Percentiles rank a stretch among this genome's conserved stretches.
phyloP scores from a whole-genome alignment of 2,113 vertebrate genomes.

The Galemys pyrenaicus region DNA sequence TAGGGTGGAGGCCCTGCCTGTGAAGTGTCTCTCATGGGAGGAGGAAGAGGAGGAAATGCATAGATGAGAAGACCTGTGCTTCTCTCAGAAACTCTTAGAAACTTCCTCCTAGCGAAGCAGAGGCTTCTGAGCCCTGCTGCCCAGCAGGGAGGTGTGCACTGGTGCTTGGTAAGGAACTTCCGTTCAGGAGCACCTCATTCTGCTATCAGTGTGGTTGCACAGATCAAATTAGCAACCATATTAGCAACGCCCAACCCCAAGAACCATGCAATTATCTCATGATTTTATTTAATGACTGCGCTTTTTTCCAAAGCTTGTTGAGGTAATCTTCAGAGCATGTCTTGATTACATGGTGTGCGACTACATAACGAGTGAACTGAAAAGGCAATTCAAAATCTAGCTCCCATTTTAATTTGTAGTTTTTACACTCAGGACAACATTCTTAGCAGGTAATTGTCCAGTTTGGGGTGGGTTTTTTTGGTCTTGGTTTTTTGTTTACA shows the following conservation, averaged over 20 bases:
- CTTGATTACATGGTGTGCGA: conserved; percentile 75
- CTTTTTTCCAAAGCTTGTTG: conserved; percentile 75
- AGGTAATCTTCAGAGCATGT: conserved; percentile 74
- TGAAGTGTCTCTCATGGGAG: not conserved
- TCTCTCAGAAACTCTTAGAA: not conserved
- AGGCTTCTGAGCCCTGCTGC: not conserved
- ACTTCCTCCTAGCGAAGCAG: not conserved
- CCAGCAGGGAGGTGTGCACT: not conserved
- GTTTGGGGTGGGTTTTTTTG: not conserved
- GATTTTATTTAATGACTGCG: conserved; percentile 77
- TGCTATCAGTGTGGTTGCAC: not conserved
- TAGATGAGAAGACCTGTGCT: not conserved
- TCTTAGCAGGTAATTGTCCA: conserved; percentile 58
- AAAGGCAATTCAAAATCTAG: conserved; percentile 67
- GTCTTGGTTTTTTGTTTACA: conserved; percentile 40
- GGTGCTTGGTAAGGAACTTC: not conserved
- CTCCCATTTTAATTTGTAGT: conserved; percentile 79
- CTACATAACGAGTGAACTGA: conserved; percentile 66
- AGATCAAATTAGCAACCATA: conserved; percentile 62
- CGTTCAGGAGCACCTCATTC: not conserved
- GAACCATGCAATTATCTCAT: conserved; percentile 76
- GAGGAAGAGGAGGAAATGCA: not conserved
- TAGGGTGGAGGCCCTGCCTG: not conserved
- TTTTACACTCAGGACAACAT: conserved; percentile 75
- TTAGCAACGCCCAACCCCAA: conserved; percentile 54